Evolutionary conservation across 2,888 invertebrate genomes (phyloP).

Genomic region (Heterodera filipjevi): DNA sequence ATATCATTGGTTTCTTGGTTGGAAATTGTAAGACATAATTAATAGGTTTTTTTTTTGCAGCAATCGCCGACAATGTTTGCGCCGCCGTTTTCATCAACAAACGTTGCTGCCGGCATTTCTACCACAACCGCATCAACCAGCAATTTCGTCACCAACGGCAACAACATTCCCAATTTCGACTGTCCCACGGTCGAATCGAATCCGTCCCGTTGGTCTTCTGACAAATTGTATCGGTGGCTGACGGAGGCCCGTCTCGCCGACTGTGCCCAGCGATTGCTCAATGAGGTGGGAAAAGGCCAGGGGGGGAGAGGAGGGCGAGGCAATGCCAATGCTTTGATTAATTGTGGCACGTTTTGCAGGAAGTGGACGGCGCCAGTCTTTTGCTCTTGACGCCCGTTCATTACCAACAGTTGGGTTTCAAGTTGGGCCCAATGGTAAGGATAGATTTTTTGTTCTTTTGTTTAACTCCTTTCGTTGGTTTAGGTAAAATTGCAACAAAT

Average conservation of each 20-base stretch:
- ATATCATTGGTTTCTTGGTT: too few species aligned
- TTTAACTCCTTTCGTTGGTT: background rate
- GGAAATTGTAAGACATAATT: too few species aligned
- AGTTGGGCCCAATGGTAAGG: background rate
- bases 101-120: background rate
- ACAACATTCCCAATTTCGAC: background rate
- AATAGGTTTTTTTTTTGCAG: too few species aligned
- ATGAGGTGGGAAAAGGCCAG: background rate
- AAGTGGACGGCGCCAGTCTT: slow-evolving; percentile 10
- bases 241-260: background rate
- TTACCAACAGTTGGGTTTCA: background rate
- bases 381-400: background rate
- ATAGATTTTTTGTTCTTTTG: background rate
- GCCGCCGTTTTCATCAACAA: background rate
- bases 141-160: background rate
- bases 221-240: background rate
- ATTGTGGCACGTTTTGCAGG: background rate
- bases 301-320: background rate
- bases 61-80: background rate
- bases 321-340: background rate
- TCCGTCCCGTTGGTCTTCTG: background rate
- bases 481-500: background rate
- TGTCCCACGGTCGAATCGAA: background rate
- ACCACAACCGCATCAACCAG: background rate
- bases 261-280: background rate